Evolutionary conservation across 2,113 vertebrate species (phyloP), one percentile per base, ranked within the genome.

Genomic region (Paradisaea rubra): DNA sequence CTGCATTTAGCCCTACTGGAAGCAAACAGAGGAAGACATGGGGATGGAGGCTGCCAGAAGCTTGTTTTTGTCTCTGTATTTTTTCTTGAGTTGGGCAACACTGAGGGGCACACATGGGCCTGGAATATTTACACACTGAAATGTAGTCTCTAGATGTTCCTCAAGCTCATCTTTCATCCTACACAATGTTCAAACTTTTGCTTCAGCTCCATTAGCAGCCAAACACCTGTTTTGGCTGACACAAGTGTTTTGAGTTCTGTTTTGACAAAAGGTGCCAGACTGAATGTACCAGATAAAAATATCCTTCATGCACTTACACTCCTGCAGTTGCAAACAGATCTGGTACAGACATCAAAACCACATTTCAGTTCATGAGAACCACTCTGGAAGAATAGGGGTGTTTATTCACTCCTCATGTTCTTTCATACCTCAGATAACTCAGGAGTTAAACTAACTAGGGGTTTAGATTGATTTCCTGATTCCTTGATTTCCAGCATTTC

Each of bases 221-320:
- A 80, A 95, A 72, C 59, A 64, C 42, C 66, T 52, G 74, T 65
- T 95, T 69, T 65, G 41, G 41, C 56, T 89, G 80, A 70, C 72
- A 91, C n/a, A 72, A 93, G 39, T 54, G 54, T 61, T 69, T 79
- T 64, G 52, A 87, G 61, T n/a, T 64, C 60, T 91, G 73, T 87
- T 94, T 94, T 79, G 70, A 85, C 84, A 64, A 79, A 91, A 89
- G 65, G 81, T 91, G 84, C 47, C 84, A 91, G 66, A 60, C 86
- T 86, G 74, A 88, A 92, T 49, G 56, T 81, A 25, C 73, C 44
- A 59, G 84, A 79, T 79, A 87, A 87, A 95, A 87, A 79, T 41
- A 73, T 81, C 65, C 73, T 76, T 91, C 63, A 37, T 2, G 6
- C 49, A 71, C 47, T 91, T 87, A 71, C 37, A 72, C 28, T 89